These are phyloP conservation scores for Lepilemur septentrionalis DNA, from an alignment of 2,797 vertebrate species.

Conservation along the genomic window DNA sequence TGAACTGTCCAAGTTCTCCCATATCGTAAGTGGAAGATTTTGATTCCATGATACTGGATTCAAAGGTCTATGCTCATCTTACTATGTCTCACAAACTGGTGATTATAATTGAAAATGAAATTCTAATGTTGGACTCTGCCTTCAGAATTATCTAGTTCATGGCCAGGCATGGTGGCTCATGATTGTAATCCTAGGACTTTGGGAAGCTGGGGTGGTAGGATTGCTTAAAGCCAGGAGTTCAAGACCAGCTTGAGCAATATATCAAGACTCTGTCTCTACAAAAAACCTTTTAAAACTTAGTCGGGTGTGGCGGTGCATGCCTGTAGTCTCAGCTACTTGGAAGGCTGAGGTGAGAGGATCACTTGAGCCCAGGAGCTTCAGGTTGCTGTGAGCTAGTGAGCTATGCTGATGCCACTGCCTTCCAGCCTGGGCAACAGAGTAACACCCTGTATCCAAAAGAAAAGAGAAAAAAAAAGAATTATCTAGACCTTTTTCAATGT, in stretches of 20 bases:
- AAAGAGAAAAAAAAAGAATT: not conserved
- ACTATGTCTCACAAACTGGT: not conserved
- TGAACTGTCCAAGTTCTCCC: not conserved
- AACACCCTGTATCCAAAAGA: no score
- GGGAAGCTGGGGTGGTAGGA: not conserved
- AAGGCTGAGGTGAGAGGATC: not conserved
- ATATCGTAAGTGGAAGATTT: not conserved
- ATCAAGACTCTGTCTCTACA: not conserved
- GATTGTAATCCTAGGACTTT: not conserved
- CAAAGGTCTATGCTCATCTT: not conserved
- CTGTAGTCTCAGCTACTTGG: not conserved
- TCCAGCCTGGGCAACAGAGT: no score
- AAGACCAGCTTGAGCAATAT: not conserved
- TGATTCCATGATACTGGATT: not conserved
- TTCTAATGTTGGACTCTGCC: not conserved
- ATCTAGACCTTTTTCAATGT: not conserved
- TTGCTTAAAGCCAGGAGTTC: not conserved
- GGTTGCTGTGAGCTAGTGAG: not conserved
- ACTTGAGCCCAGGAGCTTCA: not conserved
- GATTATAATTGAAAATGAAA: not conserved
- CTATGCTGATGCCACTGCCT: not conserved
- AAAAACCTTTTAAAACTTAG: not conserved
- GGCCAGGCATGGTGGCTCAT: not conserved
- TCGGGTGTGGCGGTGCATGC: accelerated
- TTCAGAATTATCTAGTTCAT: not conserved